A percentile compares a stretch with the other conserved stretches of the same genome.
phyloP scores from a whole-genome alignment of 2,113 vertebrate genomes.

The Sander vitreus region DNA sequence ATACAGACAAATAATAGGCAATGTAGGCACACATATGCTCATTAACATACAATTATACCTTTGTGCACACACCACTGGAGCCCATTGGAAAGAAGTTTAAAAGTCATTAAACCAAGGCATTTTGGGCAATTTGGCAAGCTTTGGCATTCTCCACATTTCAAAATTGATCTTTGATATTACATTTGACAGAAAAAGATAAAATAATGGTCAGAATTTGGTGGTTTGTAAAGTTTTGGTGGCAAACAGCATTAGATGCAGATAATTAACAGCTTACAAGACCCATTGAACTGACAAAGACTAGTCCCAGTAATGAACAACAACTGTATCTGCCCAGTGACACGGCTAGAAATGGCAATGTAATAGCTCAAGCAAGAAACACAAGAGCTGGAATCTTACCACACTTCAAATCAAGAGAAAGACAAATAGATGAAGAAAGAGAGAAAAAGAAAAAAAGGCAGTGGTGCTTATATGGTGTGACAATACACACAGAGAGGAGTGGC shows the following conservation, averaged over 20 bases:
- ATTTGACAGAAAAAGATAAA: not conserved
- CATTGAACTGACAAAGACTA: slow-evolving; percentile 7
- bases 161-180: not conserved
- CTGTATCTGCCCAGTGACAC: slow-evolving; percentile 43
- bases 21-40: not conserved
- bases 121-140: not conserved
- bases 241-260: not conserved
- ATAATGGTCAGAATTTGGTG: not conserved
- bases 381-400: slow-evolving; percentile 33
- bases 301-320: slow-evolving; percentile 22
- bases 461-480: slow-evolving; percentile 12
- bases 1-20: not conserved
- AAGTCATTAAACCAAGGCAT: not conserved
- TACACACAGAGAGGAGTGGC: slow-evolving; percentile 38
- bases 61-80: not conserved
- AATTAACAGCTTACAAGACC: not conserved
- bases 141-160: not conserved
- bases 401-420: slow-evolving; percentile 10
- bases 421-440: not conserved
- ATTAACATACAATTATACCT: slow-evolving; percentile 11
- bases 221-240: slow-evolving; percentile 22
- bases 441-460: not conserved
- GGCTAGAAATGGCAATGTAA: slow-evolving; percentile 33
- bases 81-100: not conserved
- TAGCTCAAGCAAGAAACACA: slow-evolving; percentile 28